Percentiles rank a stretch among this genome's conserved stretches.
Conservation (phyloP, 2,113 vertebrate species). For the Microtus montanus region DNA sequence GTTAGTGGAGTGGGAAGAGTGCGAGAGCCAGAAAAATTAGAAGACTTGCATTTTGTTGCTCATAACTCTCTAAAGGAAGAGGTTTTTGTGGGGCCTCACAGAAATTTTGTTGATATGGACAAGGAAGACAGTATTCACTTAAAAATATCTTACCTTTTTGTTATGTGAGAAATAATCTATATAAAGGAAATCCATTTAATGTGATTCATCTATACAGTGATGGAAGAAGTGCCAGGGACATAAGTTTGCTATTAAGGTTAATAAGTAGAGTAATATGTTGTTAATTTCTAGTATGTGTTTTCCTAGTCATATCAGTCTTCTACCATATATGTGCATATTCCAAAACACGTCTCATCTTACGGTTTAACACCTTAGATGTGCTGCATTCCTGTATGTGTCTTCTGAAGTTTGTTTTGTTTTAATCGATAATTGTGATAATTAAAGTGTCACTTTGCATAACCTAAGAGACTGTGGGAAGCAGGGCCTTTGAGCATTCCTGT, state of each 20-base stretch:
- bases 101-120: background rate
- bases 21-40: background rate
- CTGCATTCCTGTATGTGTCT: background rate
- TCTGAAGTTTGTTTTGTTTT: background rate
- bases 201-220: background rate
- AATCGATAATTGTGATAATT: background rate
- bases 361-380: background rate
- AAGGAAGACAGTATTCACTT: background rate
- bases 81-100: background rate
- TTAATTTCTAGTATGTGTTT: background rate
- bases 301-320: background rate
- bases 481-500: background rate
- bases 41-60: background rate
- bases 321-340: too few relatives aligned
- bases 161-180: background rate
- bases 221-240: background rate
- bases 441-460: too few relatives aligned
- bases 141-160: background rate
- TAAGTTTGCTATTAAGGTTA: background rate
- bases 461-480: background rate
- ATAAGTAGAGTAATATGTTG: background rate
- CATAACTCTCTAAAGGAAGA: background rate
- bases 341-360: background rate
- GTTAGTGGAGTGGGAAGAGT: background rate
- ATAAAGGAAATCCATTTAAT: background rate